phyloP scores from a whole-genome alignment of 2,888 invertebrate species.

The Polydrusus tereticollis region DNA sequence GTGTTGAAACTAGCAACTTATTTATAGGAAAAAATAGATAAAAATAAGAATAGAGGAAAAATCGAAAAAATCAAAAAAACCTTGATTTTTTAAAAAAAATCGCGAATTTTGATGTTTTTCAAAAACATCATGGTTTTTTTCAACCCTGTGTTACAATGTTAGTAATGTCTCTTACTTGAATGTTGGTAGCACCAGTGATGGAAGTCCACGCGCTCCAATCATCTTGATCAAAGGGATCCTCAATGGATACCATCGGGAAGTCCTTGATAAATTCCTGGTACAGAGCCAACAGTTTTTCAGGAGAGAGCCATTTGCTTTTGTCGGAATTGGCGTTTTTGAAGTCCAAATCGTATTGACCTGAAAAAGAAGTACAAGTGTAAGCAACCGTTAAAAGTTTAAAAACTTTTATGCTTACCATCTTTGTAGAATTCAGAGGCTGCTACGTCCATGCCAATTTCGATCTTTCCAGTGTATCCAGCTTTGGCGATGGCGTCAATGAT shows the following conservation, averaged over 20 bases:
- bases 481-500: constrained; percentile 91
- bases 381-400: background rate
- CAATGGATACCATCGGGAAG: constrained; percentile 95
- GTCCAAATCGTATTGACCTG: constrained; percentile 87
- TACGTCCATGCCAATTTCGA: constrained; percentile 99
- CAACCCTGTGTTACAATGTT: no score
- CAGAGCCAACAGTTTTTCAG: constrained; percentile 86
- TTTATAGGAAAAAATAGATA: no score
- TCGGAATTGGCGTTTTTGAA: constrained; percentile 97
- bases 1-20: no score
- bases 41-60: no score
- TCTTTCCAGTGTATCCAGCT: constrained; percentile 97
- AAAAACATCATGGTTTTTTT: no score
- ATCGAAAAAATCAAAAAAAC: no score
- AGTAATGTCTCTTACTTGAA: constrained; percentile 75
- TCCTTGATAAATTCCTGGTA: constrained; percentile 93
- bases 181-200: constrained; percentile 80
- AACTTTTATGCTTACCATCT: constrained; percentile 67
- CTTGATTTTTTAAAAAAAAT: background rate
- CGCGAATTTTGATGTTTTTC: no score
- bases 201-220: constrained; percentile 96
- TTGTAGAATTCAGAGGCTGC: constrained; percentile 98
- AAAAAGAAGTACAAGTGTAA: background rate
- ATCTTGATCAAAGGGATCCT: constrained; percentile 99
- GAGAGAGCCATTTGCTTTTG: constrained; percentile 82